A percentile compares a stretch with the other conserved stretches of the same genome.
These are phyloP conservation scores for Epinotia brunnichana DNA, from an alignment of 2,888 invertebrate genomes.

Conservation along the genomic window DNA sequence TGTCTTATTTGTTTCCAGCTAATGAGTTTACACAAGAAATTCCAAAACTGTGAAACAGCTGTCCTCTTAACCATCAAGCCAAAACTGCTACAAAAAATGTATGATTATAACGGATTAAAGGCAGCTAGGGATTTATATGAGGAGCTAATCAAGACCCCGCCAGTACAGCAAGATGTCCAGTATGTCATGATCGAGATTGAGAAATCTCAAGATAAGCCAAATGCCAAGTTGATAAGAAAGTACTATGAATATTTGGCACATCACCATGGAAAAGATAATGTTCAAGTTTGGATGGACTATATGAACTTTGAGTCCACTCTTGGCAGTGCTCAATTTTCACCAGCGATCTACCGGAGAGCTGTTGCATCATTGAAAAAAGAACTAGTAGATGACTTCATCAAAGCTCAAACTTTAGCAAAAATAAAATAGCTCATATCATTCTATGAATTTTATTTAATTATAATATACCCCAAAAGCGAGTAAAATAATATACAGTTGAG, in stretches of 20 bases:
- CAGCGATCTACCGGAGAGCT: slow-evolving; percentile 85
- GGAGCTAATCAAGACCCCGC: slow-evolving; percentile 83
- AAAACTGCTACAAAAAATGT: slow-evolving; percentile 84
- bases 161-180: slow-evolving; percentile 85
- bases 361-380: slow-evolving; percentile 82
- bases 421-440: slow-evolving; percentile 60
- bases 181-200: slow-evolving; percentile 85
- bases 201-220: slow-evolving; percentile 69
- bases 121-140: slow-evolving; percentile 86
- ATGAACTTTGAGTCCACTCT: slow-evolving; percentile 87
- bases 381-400: slow-evolving; percentile 81
- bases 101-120: slow-evolving; percentile 77
- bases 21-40: slow-evolving; percentile 66
- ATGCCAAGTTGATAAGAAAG: slow-evolving; percentile 80
- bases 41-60: slow-evolving; percentile 77
- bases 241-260: slow-evolving; percentile 85
- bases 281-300: slow-evolving; percentile 89
- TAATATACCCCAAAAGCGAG: slow-evolving; percentile 41
- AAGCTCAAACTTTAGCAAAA: slow-evolving; percentile 80
- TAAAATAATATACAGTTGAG: slow-evolving; percentile 58
- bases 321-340: slow-evolving; percentile 83
- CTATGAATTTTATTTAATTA: slow-evolving; percentile 45
- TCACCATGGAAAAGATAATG: slow-evolving; percentile 86
- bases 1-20: slow-evolving; percentile 63
- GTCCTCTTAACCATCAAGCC: slow-evolving; percentile 83